phyloP scores from a whole-genome alignment of 2,888 invertebrate genomes.

The Endotricha flammealis region DNA sequence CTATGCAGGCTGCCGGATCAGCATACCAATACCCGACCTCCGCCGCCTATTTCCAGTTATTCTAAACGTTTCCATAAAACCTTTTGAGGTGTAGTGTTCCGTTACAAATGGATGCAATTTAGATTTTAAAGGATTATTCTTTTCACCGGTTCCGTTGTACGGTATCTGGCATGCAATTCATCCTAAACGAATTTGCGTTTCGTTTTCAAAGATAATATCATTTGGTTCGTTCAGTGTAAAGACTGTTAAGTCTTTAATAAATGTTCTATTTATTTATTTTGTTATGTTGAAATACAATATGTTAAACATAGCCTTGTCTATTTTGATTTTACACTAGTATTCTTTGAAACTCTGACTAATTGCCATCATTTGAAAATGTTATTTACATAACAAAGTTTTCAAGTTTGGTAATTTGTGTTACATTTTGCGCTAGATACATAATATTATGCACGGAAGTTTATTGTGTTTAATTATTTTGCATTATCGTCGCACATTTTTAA shows the following conservation, averaged over 20 bases:
- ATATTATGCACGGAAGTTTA: too few relatives aligned
- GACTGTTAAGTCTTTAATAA: conserved; percentile 1
- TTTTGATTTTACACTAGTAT: conserved; percentile 10
- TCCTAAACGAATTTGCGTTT: conserved; percentile 8
- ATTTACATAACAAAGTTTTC: conserved; percentile 34
- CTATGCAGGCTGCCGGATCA: conserved; percentile 13
- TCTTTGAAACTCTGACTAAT: conserved; percentile 5
- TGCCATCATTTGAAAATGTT: neutral
- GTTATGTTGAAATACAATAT: conserved; percentile 11
- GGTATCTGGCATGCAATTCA: conserved; percentile 6
- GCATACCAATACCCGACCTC: conserved; percentile 18
- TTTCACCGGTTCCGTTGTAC: conserved; percentile 9
- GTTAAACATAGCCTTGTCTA: conserved; percentile 27
- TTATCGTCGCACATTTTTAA: too few relatives aligned
- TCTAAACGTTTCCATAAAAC: conserved; percentile 21
- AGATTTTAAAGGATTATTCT: conserved; percentile 30
- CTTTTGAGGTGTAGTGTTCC: conserved; percentile 20
- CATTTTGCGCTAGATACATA: conserved; percentile 17
- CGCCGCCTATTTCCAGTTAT: conserved; percentile 51
- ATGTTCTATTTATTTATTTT: conserved; percentile 10
- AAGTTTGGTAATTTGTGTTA: conserved; percentile 29
- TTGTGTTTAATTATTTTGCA: too few relatives aligned
- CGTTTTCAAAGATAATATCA: conserved; percentile 5
- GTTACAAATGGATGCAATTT: conserved; percentile 30
- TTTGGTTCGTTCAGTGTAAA: neutral